Evolutionary conservation across 2,113 vertebrate genomes (phyloP), one percentile per base, ranked within the genome.

Genomic region (Syngnathoides biaculeatus): DNA sequence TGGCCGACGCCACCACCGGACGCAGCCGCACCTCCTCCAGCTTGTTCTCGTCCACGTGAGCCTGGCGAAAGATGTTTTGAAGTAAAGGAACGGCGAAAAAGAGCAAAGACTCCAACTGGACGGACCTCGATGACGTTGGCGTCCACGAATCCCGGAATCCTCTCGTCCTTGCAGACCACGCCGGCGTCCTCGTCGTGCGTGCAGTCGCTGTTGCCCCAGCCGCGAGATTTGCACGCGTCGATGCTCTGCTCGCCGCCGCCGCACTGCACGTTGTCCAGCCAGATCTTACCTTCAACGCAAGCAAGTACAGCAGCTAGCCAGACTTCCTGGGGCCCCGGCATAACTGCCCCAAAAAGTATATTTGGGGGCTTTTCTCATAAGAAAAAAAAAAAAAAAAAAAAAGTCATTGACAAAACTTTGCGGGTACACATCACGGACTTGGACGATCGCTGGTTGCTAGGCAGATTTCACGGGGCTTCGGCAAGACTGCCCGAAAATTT

Each of bases 161-260:
- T 92, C 84, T 98, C 94, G 0, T 99, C 95, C 85, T 95, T 96
- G 89, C 97, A 99, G 79, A 99, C 82, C 0, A 98, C 94, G 0
- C 97, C 96, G 0, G 96, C 96, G 0, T 99, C 97, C 58, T 99
- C 97, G 30, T 99, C 96, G 0, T 99, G 97, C 57, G 95, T 98
- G 84, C 97, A 99, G 91, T 99, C 97, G 0, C 95, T 98, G 92
- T 95, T 96, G 0, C 95, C 95, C 96, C 96, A 99, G 68, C 97
- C 97, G 4, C 95, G 94, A 30, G 96, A 98, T 60, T 87, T 91
- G 83, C 97, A 99, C 66, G 92, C 82, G 0, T 81, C 83, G 0
- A 99, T 90, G 79, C 92, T 94, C 83, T 73, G 93, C 91, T 98
- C 96, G 0, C 81, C 87, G 10, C 97, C 97, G 0, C 62, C 81